These are phyloP conservation scores for Acipenser oxyrinchus DNA, from an alignment of 2,797 vertebrate genomes.

Conservation along the genomic window DNA sequence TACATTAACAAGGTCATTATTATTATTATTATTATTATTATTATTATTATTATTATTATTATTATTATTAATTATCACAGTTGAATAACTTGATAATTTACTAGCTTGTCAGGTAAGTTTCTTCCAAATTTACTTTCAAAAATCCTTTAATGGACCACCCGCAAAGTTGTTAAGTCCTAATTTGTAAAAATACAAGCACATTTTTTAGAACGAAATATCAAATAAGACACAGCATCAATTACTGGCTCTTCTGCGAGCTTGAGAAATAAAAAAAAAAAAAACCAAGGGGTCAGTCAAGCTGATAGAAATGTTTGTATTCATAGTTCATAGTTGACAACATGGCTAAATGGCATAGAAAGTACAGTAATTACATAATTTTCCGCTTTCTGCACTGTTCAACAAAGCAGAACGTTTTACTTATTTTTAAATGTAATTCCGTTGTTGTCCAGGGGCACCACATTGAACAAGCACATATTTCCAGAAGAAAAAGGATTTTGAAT, in stretches of 20 bases:
- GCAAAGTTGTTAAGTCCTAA: no score
- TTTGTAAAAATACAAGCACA: no score
- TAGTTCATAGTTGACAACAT: slow-evolving; percentile 11
- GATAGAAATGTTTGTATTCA: slow-evolving; percentile 27
- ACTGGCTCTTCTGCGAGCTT: no score
- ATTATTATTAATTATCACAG: no score
- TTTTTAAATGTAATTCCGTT: slow-evolving; percentile 38
- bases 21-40: no score
- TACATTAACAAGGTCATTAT: no score
- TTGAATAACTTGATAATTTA: no score
- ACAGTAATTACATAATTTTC: slow-evolving; percentile 58
- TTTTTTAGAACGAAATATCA: neutral
- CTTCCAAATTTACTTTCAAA: no score
- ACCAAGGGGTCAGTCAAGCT: slow-evolving; percentile 26
- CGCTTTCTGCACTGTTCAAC: slow-evolving; percentile 54
- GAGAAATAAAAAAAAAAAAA: slow-evolving; percentile 32
- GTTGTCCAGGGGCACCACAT: slow-evolving; percentile 37
- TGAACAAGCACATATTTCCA: slow-evolving; percentile 24
- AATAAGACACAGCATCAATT: neutral
- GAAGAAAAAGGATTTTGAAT: no score
- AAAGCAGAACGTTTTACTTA: slow-evolving; percentile 62
- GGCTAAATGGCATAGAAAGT: slow-evolving; percentile 53
- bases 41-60: no score
- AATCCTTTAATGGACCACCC: no score
- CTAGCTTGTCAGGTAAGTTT: no score